Percentiles rank a stretch among this genome's conserved stretches.
These are phyloP conservation scores for Axinella damicornis DNA, from an alignment of 37 sponge, comb jelly and placozoan genomes.

Conservation along the genomic window DNA sequence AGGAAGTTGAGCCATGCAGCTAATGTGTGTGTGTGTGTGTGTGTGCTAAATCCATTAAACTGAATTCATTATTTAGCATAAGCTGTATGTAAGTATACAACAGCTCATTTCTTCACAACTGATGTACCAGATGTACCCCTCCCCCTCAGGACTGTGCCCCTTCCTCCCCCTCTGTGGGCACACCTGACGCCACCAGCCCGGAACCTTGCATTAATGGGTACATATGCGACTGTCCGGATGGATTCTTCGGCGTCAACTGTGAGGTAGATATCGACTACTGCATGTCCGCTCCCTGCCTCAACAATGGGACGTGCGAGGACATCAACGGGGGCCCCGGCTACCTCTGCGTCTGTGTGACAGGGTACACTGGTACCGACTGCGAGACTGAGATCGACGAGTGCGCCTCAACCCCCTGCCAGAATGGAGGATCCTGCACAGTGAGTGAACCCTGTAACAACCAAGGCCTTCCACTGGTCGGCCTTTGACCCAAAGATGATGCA, in stretches of 20 bases:
- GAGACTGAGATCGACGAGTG: conserved; percentile 43
- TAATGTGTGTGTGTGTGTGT: too few species aligned
- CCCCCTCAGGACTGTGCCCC: too few species aligned
- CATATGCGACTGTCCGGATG: conserved; percentile 34
- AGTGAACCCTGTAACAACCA: neutral
- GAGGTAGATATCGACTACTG: conserved; percentile 30
- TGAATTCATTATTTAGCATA: too few species aligned
- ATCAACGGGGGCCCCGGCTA: conserved; percentile 18
- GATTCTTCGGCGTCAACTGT: conserved; percentile 32
- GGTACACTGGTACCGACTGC: conserved; percentile 42
- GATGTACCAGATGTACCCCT: too few species aligned
- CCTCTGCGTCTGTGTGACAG: conserved; percentile 34
- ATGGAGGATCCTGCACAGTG: conserved; percentile 43
- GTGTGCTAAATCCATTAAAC: too few species aligned
- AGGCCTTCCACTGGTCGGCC: too few species aligned
- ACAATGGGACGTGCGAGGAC: conserved; percentile 32
- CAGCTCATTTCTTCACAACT: too few species aligned
- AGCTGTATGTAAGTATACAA: too few species aligned
- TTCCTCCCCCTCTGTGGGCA: neutral
- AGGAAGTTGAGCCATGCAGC: too few species aligned
- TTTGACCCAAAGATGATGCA: too few species aligned
- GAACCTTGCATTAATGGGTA: neutral
- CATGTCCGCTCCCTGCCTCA: conserved; percentile 31
- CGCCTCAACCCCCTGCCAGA: conserved; percentile 25
- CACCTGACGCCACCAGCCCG: neutral